Evolutionary conservation across 2,888 invertebrate species (phyloP).

Genomic region (Alloscopus bannaensis): DNA sequence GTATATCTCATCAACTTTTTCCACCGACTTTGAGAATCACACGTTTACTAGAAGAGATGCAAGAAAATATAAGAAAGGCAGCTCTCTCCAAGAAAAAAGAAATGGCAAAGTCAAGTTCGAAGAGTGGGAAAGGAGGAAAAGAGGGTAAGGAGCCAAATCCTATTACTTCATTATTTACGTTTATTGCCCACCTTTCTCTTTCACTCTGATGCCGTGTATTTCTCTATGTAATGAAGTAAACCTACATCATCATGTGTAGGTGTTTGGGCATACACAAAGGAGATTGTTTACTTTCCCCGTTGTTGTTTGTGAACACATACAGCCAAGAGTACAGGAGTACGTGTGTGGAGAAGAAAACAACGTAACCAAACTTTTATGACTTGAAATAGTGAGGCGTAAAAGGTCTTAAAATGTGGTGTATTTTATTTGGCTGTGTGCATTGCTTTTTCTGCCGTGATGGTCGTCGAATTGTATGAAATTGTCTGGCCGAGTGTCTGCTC

Average conservation of each 20-base stretch:
- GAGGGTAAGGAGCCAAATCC: slow-evolving; percentile 57
- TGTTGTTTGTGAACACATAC: not conserved
- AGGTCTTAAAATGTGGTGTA: slow-evolving; percentile 21
- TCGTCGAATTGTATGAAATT: not conserved
- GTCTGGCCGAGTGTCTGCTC: not conserved
- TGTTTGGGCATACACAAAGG: not conserved
- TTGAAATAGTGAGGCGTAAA: slow-evolving; percentile 17
- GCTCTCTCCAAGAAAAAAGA: not conserved
- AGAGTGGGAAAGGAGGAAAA: slow-evolving; percentile 13
- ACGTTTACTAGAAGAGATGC: no score
- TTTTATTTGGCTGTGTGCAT: not conserved
- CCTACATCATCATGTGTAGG: not conserved
- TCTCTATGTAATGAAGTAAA: not conserved
- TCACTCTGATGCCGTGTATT: slow-evolving; percentile 9
- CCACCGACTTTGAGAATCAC: no score
- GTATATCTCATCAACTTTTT: no score
- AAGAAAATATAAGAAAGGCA: no score
- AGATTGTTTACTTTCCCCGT: slow-evolving; percentile 7
- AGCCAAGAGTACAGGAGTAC: not conserved
- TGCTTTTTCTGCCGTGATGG: not conserved
- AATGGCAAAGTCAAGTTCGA: slow-evolving; percentile 50
- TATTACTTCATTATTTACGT: slow-evolving; percentile 69
- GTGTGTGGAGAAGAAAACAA: not conserved
- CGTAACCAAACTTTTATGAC: slow-evolving; percentile 31
- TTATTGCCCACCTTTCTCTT: slow-evolving; percentile 61